phyloP scores from a whole-genome alignment of 2,113 vertebrate species.

The Microcebus tavaratra region DNA sequence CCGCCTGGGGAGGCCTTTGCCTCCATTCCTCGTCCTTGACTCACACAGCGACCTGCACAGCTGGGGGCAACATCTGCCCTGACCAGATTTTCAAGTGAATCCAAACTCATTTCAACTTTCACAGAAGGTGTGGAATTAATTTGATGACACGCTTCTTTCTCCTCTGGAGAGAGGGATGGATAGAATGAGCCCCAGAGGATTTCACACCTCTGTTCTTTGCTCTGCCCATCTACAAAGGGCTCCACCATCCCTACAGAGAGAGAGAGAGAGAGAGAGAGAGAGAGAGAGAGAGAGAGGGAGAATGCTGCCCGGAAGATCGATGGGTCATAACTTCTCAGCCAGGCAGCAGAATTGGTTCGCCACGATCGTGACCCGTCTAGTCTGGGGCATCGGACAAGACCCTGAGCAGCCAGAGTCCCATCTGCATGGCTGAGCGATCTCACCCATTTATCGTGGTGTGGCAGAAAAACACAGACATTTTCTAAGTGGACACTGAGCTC shows the following conservation, averaged over 20 bases:
- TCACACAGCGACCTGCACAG: background rate
- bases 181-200: no score
- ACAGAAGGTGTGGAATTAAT: background rate
- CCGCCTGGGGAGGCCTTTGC: background rate
- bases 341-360: background rate
- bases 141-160: background rate
- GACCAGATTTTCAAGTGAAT: background rate
- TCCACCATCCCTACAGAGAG: fast-evolving
- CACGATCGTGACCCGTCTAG: fast-evolving
- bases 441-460: fast-evolving
- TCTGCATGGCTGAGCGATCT: fast-evolving
- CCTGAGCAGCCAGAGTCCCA: no score
- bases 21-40: background rate
- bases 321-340: background rate
- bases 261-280: no score
- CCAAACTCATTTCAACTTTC: background rate
- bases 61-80: background rate
- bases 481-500: background rate
- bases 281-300: no score
- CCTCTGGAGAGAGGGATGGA: background rate
- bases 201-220: background rate
- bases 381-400: background rate
- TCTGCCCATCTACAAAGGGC: background rate
- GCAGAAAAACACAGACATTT: background rate
- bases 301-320: fast-evolving